phyloP scores from a whole-genome alignment of 2,797 vertebrate genomes.

The Eptatretus atami region DNA sequence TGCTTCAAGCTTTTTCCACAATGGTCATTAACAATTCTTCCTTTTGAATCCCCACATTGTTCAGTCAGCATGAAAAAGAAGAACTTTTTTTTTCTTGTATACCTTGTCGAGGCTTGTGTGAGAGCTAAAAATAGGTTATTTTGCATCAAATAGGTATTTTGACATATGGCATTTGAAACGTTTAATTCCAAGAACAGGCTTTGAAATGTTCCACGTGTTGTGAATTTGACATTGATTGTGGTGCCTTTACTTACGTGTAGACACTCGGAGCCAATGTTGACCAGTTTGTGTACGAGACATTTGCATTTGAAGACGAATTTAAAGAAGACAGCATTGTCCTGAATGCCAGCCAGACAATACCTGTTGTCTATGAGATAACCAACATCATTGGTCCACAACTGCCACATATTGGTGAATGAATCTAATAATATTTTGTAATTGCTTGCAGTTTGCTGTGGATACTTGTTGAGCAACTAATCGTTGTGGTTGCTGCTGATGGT shows the following conservation, averaged over 20 bases:
- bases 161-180: background rate
- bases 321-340: conserved; percentile 70
- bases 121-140: background rate
- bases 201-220: background rate
- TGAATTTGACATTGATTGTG: conserved; percentile 1
- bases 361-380: conserved; percentile 46
- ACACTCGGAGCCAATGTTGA: conserved; percentile 22
- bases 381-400: conserved; percentile 29
- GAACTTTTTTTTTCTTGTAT: too few species aligned
- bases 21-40: too few species aligned
- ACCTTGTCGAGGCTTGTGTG: too few species aligned
- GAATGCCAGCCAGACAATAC: conserved; percentile 35
- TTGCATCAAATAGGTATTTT: background rate
- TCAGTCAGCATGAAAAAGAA: background rate
- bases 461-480: conserved; percentile 4
- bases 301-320: conserved; percentile 43
- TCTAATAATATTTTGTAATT: background rate
- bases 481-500: background rate
- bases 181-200: background rate
- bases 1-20: too few species aligned
- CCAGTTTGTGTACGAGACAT: conserved; percentile 35
- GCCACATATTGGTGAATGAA: too few species aligned
- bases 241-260: conserved; percentile 14
- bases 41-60: background rate
- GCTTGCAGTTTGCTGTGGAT: background rate